Evolutionary conservation across 64 coral and sea anemone species (phyloP).

Genomic region (Acropora tenuis): DNA sequence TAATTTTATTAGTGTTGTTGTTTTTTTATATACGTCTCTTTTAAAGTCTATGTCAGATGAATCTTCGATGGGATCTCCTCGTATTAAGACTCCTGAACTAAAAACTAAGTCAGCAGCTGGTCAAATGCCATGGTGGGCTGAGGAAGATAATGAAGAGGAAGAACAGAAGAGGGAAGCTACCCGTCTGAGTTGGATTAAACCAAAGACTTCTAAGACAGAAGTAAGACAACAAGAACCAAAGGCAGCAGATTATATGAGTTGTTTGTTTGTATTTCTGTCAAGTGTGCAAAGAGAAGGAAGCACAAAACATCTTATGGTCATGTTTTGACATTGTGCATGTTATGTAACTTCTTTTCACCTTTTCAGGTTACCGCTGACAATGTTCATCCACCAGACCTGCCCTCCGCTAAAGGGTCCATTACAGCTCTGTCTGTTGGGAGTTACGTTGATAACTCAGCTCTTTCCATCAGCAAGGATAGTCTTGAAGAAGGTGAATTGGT

Average conservation of each 20-base stretch:
- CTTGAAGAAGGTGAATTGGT: constrained; percentile 78
- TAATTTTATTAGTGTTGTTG: no score
- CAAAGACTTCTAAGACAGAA: constrained; percentile 28
- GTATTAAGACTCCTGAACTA: constrained; percentile 65
- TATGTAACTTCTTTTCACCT: background rate
- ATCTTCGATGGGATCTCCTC: constrained; percentile 75
- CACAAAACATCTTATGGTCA: no score
- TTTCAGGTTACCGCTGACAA: background rate
- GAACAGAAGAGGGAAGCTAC: constrained; percentile 44
- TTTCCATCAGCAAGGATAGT: constrained; percentile 97
- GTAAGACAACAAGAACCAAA: background rate
- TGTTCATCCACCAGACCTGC: background rate
- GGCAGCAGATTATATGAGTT: background rate
- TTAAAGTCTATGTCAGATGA: constrained; percentile 90
- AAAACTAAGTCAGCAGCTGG: constrained; percentile 20
- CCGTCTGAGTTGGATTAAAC: constrained; percentile 83
- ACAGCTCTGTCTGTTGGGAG: constrained; percentile 36
- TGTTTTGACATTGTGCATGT: no score
- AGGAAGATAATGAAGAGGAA: constrained; percentile 67
- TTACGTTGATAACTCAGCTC: constrained; percentile 63
- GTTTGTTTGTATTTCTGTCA: background rate
- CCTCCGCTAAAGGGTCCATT: background rate
- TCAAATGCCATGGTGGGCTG: constrained; percentile 85
- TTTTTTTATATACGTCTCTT: no score
- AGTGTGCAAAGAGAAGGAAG: no score